Conservation (phyloP, 2,797 vertebrate genomes). For the Allobates femoralis region DNA sequence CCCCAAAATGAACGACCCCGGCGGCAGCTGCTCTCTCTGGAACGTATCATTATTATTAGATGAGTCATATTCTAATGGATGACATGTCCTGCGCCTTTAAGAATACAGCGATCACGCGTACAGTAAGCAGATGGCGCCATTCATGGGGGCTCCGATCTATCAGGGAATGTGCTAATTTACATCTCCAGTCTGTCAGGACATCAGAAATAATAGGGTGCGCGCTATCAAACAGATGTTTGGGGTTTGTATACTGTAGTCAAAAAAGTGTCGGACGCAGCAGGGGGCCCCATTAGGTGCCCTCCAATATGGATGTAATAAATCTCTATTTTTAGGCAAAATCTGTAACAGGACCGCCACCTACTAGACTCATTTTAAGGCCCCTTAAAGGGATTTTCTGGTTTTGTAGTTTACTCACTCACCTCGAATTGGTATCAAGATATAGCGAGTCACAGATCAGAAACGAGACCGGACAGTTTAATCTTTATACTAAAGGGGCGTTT, state of each 20-base stretch:
- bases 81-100: background rate
- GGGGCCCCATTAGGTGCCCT: background rate
- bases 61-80: constrained; percentile 35
- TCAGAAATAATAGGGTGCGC: background rate
- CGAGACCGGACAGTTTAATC: too few relatives aligned
- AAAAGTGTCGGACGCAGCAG: background rate
- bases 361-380: too few relatives aligned
- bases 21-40: background rate
- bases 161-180: background rate
- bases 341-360: background rate
- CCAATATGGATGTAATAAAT: too few relatives aligned
- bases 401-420: too few relatives aligned
- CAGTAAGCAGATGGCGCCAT: constrained; percentile 3
- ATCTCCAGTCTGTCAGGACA: constrained; percentile 2
- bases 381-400: too few relatives aligned
- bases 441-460: too few relatives aligned
- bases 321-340: background rate
- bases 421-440: too few relatives aligned
- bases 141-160: background rate
- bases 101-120: background rate
- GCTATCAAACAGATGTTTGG: background rate
- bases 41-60: constrained; percentile 30
- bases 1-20: background rate
- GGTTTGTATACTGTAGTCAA: background rate
- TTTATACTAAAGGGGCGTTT: too few relatives aligned